Percentiles rank a stretch among this genome's conserved stretches.
Conservation (phyloP, 2,113 vertebrate species). For the Poecilia latipinna region DNA sequence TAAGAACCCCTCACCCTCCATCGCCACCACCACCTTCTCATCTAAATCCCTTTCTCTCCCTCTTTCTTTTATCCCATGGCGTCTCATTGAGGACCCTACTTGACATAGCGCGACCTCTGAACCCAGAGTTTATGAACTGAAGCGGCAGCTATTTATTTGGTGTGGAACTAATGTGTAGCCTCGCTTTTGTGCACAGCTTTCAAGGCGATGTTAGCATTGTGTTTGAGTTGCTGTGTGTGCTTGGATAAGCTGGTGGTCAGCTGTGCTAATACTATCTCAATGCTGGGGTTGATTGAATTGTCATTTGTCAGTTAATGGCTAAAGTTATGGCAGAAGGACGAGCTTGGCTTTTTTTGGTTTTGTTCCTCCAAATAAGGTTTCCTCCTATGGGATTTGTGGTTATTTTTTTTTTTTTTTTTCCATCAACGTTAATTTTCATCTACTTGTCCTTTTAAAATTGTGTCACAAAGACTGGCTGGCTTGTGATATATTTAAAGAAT, state of each 20-base stretch:
- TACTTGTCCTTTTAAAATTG: slow-evolving; percentile 6
- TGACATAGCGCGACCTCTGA: slow-evolving; percentile 78
- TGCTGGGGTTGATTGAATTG: slow-evolving; percentile 30
- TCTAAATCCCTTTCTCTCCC: slow-evolving; percentile 73
- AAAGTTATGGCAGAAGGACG: slow-evolving; percentile 30
- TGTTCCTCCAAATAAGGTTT: neutral
- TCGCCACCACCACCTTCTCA: slow-evolving; percentile 48
- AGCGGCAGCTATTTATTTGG: slow-evolving; percentile 74
- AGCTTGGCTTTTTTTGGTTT: neutral
- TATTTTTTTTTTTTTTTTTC: slow-evolving; percentile 23
- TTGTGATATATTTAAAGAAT: neutral
- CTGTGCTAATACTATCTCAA: slow-evolving; percentile 58
- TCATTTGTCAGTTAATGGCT: slow-evolving; percentile 39
- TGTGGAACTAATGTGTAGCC: slow-evolving; percentile 66
- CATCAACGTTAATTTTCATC: neutral
- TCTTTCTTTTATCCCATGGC: slow-evolving; percentile 72
- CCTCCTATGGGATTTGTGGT: neutral
- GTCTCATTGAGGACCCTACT: slow-evolving; percentile 76
- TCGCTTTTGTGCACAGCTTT: slow-evolving; percentile 66
- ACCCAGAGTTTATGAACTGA: slow-evolving; percentile 79
- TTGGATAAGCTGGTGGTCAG: slow-evolving; percentile 68
- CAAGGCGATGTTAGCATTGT: slow-evolving; percentile 64
- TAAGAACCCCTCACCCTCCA: slow-evolving; percentile 48
- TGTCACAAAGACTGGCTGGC: neutral
- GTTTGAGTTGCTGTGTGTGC: slow-evolving; percentile 60